phyloP scores from a whole-genome alignment of 1,140 invertebrate species.

The Cecropterus lyciades region DNA sequence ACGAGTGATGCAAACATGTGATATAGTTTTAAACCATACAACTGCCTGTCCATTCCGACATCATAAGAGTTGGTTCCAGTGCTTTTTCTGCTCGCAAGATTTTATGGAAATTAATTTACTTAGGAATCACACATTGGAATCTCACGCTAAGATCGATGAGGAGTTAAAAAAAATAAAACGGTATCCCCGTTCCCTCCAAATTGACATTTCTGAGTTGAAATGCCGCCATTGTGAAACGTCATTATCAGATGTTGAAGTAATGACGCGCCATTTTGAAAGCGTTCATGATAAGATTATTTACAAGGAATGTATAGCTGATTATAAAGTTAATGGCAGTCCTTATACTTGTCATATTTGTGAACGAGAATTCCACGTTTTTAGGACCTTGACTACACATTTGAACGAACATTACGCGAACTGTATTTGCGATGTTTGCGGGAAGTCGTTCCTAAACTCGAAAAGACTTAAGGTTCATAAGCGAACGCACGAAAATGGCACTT shows the following conservation, averaged over 20 bases:
- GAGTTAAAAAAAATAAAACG: constrained; percentile 72
- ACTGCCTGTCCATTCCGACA: constrained; percentile 74
- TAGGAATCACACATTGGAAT: constrained; percentile 48
- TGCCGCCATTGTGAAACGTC: constrained; percentile 60
- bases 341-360: constrained; percentile 68
- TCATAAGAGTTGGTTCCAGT: constrained; percentile 76
- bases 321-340: constrained; percentile 64
- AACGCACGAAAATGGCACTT: constrained; percentile 63
- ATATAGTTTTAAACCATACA: constrained; percentile 57
- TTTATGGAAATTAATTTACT: constrained; percentile 67
- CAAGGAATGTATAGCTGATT: constrained; percentile 72
- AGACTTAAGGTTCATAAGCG: constrained; percentile 70
- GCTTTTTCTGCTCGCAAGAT: constrained; percentile 69
- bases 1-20: constrained; percentile 61
- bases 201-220: constrained; percentile 71
- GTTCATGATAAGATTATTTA: constrained; percentile 65
- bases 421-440: constrained; percentile 74
- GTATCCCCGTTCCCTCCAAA: constrained; percentile 71
- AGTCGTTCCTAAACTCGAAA: constrained; percentile 70
- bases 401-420: constrained; percentile 75
- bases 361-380: constrained; percentile 68
- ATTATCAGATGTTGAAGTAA: constrained; percentile 61
- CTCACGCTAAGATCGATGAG: constrained; percentile 52
- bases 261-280: constrained; percentile 60
- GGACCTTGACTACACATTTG: constrained; percentile 67